Evolutionary conservation across 2,888 invertebrate genomes (phyloP), one percentile per base, ranked within the genome.

Genomic region (Cantharis rustica): DNA sequence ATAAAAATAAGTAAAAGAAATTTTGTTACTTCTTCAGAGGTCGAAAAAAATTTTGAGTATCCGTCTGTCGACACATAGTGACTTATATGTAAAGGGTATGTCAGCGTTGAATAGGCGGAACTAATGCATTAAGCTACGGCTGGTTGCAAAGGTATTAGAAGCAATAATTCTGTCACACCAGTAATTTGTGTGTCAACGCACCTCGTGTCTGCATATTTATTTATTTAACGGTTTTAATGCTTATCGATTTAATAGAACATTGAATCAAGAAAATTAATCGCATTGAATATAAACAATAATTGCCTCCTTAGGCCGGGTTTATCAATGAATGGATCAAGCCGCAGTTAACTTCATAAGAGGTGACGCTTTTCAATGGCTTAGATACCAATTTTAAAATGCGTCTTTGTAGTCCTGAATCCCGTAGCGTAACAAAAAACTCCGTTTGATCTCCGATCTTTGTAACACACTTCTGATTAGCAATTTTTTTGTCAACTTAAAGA

Each of bases 101-200:
- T 77, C 74, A 69, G 75, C 73, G 68, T 68, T 80, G 80, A 80
- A 79, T 77, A 76, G 75, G 85, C 85, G 85, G 85, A 86, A 85
- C 85, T 85, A 86, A 86, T 86, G 84, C 82, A 82, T 86, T 84
- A 84, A 81, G 83, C 83, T 82, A 85, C 85, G 85, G 83, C 82
- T 84, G 81, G 83, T 83, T 83, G 81, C 80, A 74, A 77, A 78
- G 70, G 81, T 80, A 86, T 86, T 86, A 85, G 84, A 85, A 85
- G 85, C 86, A 86, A 86, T 86, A 84, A 84, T 81, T 80, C 84
- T 84, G 85, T 85, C 85, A 84, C 81, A 83, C 82, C 79, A 82
- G 82, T 84, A 85, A 86, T 86, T 85, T 84, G 82, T 83, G 81
- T 80, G 81, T 78, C 79, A 79, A 70, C 74, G 68, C 61, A 71